A percentile compares a stretch with the other conserved stretches of the same genome.
Evolutionary conservation across 2,113 vertebrate genomes (phyloP).

Genomic region (Hippocampus mohnikei): DNA sequence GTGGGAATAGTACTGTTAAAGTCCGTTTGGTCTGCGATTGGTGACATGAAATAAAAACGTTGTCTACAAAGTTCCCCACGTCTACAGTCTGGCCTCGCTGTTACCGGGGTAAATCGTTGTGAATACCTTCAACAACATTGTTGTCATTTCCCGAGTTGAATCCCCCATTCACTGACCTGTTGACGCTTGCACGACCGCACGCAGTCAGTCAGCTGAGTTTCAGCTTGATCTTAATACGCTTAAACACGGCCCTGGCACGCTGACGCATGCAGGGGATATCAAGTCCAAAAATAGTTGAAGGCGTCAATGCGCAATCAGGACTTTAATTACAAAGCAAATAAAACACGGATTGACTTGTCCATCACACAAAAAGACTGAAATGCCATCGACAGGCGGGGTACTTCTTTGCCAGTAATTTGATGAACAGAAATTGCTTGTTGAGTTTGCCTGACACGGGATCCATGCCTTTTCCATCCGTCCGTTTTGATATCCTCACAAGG

Average conservation of each 20-base stretch:
- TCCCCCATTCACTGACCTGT: constrained; percentile 43
- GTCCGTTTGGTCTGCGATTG: not conserved
- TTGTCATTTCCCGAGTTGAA: constrained; percentile 45
- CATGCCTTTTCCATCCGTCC: not conserved
- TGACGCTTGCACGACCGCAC: constrained; percentile 22
- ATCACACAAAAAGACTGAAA: not conserved
- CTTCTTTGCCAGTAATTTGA: not conserved
- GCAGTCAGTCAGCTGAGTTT: constrained; percentile 10
- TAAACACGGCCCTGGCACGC: constrained; percentile 26
- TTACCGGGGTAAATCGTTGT: constrained; percentile 2
- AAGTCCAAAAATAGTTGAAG: constrained; percentile 7
- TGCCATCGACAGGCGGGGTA: not conserved
- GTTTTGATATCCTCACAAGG: not conserved
- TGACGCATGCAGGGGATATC: constrained; percentile 8
- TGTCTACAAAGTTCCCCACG: not conserved
- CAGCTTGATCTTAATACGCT: constrained; percentile 22
- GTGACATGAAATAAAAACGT: not conserved
- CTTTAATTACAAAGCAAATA: constrained; percentile 24
- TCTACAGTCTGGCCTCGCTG: not conserved
- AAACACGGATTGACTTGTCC: not conserved
- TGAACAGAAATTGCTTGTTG: not conserved
- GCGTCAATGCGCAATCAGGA: not conserved
- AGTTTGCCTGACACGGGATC: not conserved
- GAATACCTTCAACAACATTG: constrained; percentile 41
- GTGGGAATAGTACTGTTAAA: too few species aligned